Conservation (phyloP, 2,113 vertebrate species). For the Cynopterus brachyotis region DNA sequence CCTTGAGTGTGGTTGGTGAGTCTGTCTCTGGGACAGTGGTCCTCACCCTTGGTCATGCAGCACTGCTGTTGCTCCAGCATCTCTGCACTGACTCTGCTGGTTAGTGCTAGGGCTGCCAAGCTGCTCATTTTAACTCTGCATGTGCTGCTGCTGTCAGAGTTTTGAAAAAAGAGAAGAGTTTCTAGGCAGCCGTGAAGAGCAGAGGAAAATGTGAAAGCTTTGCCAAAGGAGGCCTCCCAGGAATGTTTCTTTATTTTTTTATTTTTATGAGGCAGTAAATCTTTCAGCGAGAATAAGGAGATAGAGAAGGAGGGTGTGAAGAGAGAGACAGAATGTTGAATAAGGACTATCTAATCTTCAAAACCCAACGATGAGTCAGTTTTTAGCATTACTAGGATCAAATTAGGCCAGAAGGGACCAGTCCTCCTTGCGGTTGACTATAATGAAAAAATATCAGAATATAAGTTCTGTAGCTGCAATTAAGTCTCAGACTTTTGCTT, state of each 20-base stretch:
- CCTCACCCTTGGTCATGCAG: background rate
- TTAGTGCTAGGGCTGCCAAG: background rate
- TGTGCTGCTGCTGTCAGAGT: background rate
- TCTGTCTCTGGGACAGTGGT: background rate
- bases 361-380: background rate
- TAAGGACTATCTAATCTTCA: background rate
- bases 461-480: slow-evolving; percentile 28
- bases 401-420: slow-evolving; percentile 2
- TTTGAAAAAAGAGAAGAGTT: background rate
- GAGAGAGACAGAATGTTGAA: background rate
- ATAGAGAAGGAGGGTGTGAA: background rate
- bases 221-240: background rate
- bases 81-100: background rate
- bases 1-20: background rate
- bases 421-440: background rate
- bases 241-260: background rate
- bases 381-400: background rate
- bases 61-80: background rate
- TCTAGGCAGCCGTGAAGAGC: background rate
- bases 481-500: background rate
- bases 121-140: background rate
- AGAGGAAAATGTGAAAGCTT: background rate
- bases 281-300: background rate
- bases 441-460: background rate
- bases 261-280: background rate